Percentiles rank a stretch among this genome's conserved stretches.
phyloP scores from a whole-genome alignment of 2,797 vertebrate genomes.

The Yasuhikotakia modesta region DNA sequence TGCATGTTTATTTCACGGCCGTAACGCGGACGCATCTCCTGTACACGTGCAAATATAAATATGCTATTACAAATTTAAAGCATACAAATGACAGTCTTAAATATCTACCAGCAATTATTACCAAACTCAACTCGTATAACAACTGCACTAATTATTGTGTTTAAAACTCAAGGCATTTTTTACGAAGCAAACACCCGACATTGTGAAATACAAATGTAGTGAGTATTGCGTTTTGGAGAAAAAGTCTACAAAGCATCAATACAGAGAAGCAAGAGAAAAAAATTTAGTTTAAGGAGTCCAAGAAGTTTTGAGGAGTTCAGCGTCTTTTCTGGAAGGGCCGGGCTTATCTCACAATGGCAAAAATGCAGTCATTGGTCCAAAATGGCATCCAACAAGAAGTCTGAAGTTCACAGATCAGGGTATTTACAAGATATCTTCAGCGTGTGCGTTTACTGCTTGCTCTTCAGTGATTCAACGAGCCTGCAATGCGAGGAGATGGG shows the following conservation, averaged over 20 bases:
- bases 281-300: slow-evolving; percentile 4
- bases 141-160: slow-evolving; percentile 28
- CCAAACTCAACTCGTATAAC: slow-evolving; percentile 46
- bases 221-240: slow-evolving; percentile 27
- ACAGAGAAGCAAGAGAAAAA: background rate
- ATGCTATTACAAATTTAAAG: slow-evolving; percentile 72
- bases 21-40: slow-evolving; percentile 45
- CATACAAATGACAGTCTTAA: slow-evolving; percentile 69
- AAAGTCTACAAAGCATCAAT: slow-evolving; percentile 24
- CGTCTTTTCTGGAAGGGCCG: slow-evolving; percentile 11
- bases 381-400: slow-evolving; percentile 60
- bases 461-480: slow-evolving; percentile 95
- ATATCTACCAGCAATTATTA: slow-evolving; percentile 65
- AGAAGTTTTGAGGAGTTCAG: background rate
- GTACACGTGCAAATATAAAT: slow-evolving; percentile 81
- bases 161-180: background rate
- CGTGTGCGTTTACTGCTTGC: slow-evolving; percentile 83
- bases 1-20: slow-evolving; percentile 67
- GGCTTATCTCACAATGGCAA: slow-evolving; percentile 45
- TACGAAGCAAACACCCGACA: slow-evolving; percentile 12
- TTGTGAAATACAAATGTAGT: slow-evolving; percentile 50
- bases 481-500: slow-evolving; percentile 65
- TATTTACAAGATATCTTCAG: slow-evolving; percentile 69
- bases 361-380: slow-evolving; percentile 71
- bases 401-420: slow-evolving; percentile 59